Evolutionary conservation across 2,113 vertebrate genomes (phyloP), one percentile per base, ranked within the genome.

Genomic region (Pollachius pollachius): DNA sequence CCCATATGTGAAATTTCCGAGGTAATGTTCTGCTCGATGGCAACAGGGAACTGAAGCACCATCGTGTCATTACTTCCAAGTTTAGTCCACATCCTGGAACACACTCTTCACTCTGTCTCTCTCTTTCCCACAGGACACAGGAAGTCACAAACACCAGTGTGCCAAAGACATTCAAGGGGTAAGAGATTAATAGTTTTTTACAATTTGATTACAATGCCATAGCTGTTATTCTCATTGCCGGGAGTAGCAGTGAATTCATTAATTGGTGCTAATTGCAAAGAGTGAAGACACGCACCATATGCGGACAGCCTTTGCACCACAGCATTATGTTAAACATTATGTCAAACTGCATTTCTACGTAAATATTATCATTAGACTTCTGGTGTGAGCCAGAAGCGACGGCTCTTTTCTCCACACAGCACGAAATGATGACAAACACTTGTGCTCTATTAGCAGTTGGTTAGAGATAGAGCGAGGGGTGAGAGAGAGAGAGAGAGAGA

Each of bases 131-230:
- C 90, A 97, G 95, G 94, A 91, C 81, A 91, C 71, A 87, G 91
- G 91, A 90, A 79, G 90, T 79, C 92, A 90, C 89, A 91, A 92
- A 83, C 92, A 88, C 85, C 90, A 84, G 88, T 91, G 90, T 89
- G 91, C 93, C 85, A 94, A 94, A 93, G 92, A 94, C 84, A 93
- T 92, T 89, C 78, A 94, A 57, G 89, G 91, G 94, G 95, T 96
- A 94, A 93, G 93, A 70, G 58, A 34, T 56, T 1, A 19, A 30
- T 62, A 1, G 59, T 62, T 62, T 60, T 34, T 67, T 41, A 15
- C 15, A 5, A 13, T 72, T 65, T 19, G n/a, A 19, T 71, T 70
- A 25, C 52, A 18, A 19, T 60, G 3, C 17, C 19, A 13, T n/a
- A 23, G 27, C 52, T 41, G 4, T 37, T 64, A 41, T 37, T 65